Percentiles rank a stretch among this genome's conserved stretches.
Evolutionary conservation across 2,888 invertebrate species (phyloP).

Genomic region (Myopa tessellatipennis): DNA sequence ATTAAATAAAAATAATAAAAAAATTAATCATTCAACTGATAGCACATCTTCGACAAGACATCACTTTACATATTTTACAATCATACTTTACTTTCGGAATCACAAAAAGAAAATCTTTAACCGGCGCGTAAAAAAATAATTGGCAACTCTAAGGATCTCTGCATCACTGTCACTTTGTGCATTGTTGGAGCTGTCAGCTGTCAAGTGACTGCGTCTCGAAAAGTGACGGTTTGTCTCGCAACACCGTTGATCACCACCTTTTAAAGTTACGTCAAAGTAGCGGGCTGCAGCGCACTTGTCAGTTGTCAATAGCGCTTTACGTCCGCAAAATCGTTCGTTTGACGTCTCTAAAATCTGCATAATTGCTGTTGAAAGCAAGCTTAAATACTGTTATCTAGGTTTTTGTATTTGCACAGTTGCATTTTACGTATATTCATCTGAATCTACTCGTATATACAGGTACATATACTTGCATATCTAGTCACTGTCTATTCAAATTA

Average conservation of each 20-base stretch:
- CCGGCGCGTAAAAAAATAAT: constrained; percentile 11
- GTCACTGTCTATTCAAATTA: background rate
- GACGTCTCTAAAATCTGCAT: background rate
- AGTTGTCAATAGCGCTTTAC: background rate
- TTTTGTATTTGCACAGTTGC: too few relatives aligned
- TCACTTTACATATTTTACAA: background rate
- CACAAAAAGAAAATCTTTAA: background rate
- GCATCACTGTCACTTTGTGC: background rate
- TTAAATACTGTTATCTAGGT: background rate
- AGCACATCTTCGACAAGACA: background rate
- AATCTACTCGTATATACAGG: too few relatives aligned
- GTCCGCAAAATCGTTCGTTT: background rate
- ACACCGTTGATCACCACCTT: background rate
- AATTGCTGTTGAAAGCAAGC: background rate
- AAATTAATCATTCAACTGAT: background rate
- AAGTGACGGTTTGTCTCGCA: background rate
- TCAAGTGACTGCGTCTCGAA: constrained; percentile 1
- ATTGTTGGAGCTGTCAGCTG: constrained; percentile 9
- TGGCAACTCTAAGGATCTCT: constrained; percentile 2
- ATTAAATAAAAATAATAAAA: background rate
- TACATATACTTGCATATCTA: background rate
- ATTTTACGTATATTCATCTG: too few relatives aligned
- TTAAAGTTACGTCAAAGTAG: background rate
- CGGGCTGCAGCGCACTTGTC: background rate
- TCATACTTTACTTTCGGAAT: too few relatives aligned